Conservation (phyloP, 2,113 vertebrate species). For the Sinosuthora webbiana region DNA sequence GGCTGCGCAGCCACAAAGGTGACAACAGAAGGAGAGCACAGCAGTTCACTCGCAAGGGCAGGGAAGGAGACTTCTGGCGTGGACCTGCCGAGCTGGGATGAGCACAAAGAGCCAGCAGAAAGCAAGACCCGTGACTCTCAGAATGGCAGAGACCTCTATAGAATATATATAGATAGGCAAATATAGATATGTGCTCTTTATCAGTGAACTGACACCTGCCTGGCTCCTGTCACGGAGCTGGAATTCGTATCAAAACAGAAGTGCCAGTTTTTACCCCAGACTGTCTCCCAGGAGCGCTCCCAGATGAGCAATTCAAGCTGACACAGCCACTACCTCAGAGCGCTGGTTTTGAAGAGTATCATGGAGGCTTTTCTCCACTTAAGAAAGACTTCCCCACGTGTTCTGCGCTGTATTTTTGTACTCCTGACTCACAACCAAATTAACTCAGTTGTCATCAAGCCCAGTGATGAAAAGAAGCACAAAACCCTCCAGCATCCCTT, state of each 20-base stretch:
- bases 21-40: fast-evolving
- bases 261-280: background rate
- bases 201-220: background rate
- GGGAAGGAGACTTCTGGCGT: background rate
- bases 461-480: fast-evolving
- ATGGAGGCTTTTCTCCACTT: background rate
- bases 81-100: background rate
- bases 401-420: background rate
- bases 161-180: background rate
- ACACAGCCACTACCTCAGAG: background rate
- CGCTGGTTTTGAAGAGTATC: background rate
- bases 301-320: background rate
- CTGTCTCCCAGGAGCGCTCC: background rate
- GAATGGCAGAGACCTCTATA: background rate
- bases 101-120: background rate
- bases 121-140: background rate
- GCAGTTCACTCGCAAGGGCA: background rate
- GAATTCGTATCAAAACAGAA: background rate
- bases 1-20: background rate
- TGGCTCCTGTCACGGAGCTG: background rate
- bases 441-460: background rate
- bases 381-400: background rate
- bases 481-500: background rate
- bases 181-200: background rate
- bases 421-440: background rate